Conservation (phyloP, 1,140 invertebrate genomes). For the Pogonomyrmex barbatus region DNA sequence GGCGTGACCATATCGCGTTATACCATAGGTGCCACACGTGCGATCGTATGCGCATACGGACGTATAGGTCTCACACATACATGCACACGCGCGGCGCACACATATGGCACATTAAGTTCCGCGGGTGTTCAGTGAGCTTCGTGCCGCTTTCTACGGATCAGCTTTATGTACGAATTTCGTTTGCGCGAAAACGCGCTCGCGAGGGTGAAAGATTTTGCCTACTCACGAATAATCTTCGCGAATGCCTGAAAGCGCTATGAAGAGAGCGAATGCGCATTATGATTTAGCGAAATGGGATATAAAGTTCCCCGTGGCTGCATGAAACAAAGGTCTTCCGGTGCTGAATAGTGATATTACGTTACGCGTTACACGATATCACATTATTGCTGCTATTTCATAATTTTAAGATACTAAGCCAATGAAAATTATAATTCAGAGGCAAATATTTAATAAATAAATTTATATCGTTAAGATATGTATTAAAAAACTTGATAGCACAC, state of each 20-base stretch:
- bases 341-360: slow-evolving; percentile 47
- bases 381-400: slow-evolving; percentile 31
- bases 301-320: slow-evolving; percentile 42
- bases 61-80: neutral
- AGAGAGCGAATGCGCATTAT: slow-evolving; percentile 45
- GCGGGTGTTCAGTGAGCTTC: slow-evolving; percentile 39
- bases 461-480: neutral
- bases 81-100: neutral
- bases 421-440: slow-evolving; percentile 2
- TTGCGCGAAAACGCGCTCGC: slow-evolving; percentile 40
- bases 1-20: slow-evolving; percentile 73
- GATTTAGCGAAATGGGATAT: slow-evolving; percentile 49
- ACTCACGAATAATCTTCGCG: slow-evolving; percentile 41
- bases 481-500: neutral
- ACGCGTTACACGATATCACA: slow-evolving; percentile 33
- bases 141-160: slow-evolving; percentile 40
- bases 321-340: slow-evolving; percentile 40
- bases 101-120: slow-evolving; percentile 37
- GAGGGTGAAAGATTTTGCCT: slow-evolving; percentile 44
- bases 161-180: slow-evolving; percentile 49
- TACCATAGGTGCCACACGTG: slow-evolving; percentile 54
- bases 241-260: slow-evolving; percentile 20
- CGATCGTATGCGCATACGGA: slow-evolving; percentile 11
- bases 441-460: slow-evolving; percentile 1
- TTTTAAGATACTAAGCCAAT: slow-evolving; percentile 10